Percentiles rank a stretch among this genome's conserved stretches.
These are phyloP conservation scores for Ornithoptera priamus DNA, from an alignment of 2,888 invertebrate species.

Conservation along the genomic window DNA sequence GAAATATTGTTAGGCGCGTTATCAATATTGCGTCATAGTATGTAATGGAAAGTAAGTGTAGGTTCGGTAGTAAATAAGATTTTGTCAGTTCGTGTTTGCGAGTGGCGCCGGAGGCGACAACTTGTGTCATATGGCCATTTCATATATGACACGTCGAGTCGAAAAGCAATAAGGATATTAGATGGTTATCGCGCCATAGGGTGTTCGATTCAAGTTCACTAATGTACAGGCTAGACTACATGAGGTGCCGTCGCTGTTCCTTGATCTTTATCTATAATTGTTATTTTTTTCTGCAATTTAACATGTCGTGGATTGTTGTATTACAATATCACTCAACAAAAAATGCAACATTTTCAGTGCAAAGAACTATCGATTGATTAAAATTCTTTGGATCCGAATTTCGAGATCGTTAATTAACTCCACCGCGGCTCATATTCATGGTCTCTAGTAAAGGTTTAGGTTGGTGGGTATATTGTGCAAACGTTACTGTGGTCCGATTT, in stretches of 20 bases:
- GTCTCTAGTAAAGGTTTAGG: too few species aligned
- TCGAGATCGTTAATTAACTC: too few species aligned
- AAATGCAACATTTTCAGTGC: slow-evolving; percentile 22
- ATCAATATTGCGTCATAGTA: slow-evolving; percentile 37
- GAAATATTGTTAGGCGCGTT: slow-evolving; percentile 31
- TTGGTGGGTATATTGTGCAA: too few species aligned
- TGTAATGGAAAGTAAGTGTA: slow-evolving; percentile 33
- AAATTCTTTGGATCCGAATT: too few species aligned
- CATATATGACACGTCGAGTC: slow-evolving; percentile 64
- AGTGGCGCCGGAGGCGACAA: slow-evolving; percentile 67
- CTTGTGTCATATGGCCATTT: slow-evolving; percentile 69
- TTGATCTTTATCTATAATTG: slow-evolving; percentile 43
- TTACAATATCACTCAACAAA: slow-evolving; percentile 3
- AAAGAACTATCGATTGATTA: not conserved
- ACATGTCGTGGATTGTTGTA: slow-evolving; percentile 11
- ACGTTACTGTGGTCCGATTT: too few species aligned
- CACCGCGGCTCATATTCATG: too few species aligned
- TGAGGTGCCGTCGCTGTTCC: slow-evolving; percentile 38
- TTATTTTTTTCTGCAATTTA: slow-evolving; percentile 36
- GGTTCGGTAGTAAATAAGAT: slow-evolving; percentile 34
- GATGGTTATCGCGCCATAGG: slow-evolving; percentile 59
- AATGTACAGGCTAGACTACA: slow-evolving; percentile 32
- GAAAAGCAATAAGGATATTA: slow-evolving; percentile 74
- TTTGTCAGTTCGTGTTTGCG: slow-evolving; percentile 53
- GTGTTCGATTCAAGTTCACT: slow-evolving; percentile 60